Conservation (phyloP, 2,888 invertebrate genomes). For the Tipula vernalis region DNA sequence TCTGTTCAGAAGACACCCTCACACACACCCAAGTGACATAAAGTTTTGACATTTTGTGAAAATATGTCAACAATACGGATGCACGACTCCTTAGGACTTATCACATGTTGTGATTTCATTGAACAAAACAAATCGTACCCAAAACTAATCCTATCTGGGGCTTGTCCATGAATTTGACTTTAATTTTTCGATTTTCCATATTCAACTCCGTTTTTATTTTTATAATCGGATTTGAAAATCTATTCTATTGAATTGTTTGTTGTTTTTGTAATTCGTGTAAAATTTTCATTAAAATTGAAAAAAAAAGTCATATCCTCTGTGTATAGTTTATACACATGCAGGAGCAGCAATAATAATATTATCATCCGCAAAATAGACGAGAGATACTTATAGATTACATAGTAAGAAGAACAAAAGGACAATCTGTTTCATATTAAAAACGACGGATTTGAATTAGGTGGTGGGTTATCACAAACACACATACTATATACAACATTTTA, state of each 20-base stretch:
- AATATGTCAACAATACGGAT: neutral
- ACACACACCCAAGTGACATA: neutral
- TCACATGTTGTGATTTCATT: neutral
- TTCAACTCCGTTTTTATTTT: neutral
- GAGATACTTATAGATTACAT: neutral
- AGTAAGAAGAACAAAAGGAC: neutral
- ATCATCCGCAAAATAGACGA: neutral
- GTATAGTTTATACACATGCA: neutral
- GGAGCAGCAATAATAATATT: neutral
- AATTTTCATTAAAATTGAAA: neutral
- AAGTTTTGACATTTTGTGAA: neutral
- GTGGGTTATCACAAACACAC: neutral
- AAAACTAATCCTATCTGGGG: neutral
- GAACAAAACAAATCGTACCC: neutral
- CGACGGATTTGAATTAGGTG: neutral
- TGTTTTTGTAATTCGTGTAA: neutral
- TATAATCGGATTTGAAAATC: neutral
- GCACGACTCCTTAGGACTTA: neutral
- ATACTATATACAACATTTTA: neutral
- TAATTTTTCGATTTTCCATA: neutral
- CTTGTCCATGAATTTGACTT: neutral
- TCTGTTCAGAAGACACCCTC: no score
- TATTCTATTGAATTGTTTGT: neutral
- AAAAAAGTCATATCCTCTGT: neutral
- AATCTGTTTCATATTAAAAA: conserved; percentile 4